Evolutionary conservation across 2,888 invertebrate genomes (phyloP), one percentile per base, ranked within the genome.

Genomic region (Isotomurus palustris): DNA sequence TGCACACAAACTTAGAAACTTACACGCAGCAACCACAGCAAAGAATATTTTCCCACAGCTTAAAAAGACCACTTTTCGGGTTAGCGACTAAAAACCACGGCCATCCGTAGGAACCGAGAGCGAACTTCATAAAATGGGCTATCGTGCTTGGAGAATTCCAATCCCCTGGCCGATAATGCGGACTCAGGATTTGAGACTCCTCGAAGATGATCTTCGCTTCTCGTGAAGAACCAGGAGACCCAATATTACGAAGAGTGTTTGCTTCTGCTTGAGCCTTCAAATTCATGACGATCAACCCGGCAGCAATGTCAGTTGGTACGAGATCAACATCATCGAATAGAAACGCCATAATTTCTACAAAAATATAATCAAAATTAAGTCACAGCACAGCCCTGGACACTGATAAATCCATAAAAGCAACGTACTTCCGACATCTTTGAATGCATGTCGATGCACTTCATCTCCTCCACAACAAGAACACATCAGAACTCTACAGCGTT

Each of bases 261-360:
- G 53, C 52, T 38, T 55, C 56, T 1, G 54, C 73, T 87, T 87
- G 73, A 86, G 86, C 61, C 52, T 85, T 82, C 3, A 88, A 84
- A 68, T 88, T 80, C 3, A 92, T 80, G 19, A 93, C 81, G 22
- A 93, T 84, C 71, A 90, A 84, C 12, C 91, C 93, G 12, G 91
- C 91, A 55, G 90, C 84, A 17, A 92, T 83, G 75, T 93, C 94
- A 0, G 91, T 88, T 0, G 91, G 87, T 1, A 93, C 91, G 38
- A 92, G 77, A 76, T 93, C 91, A 6, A 88, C 85, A 64, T 88
- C 88, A 71, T 91, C 81, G 75, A 91, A 90, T 61, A 90, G 79
- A 2, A 86, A 84, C 72, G 87, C 85, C 62, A 91, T 79, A 8
- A 91, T 77, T 66, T 84, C 84, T 81, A 79, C 45, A 74, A 81